Base-by-base conservation (phyloP, 2,797 vertebrate genomes). In the Onychomys leucogaster region DNA sequence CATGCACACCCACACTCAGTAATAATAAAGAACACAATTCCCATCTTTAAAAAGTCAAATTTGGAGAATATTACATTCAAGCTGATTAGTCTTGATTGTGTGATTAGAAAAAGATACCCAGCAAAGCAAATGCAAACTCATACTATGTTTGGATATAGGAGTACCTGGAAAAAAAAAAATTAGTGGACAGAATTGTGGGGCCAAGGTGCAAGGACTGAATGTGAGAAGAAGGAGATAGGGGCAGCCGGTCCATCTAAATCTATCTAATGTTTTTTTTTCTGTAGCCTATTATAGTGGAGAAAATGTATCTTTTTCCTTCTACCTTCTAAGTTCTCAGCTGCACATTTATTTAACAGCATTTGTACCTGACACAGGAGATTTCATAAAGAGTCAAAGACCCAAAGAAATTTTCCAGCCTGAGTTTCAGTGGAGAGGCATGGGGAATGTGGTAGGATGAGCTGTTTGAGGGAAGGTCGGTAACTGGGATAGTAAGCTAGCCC, bases 111-210 rank as follows among this genome's bases (percentile, higher is more conserved):
- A 59, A 67, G 27, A 29, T 52, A 89, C 67, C 41, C 34, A 90
- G 52, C 82, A 78, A 90, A 90, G 57, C 65, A 94, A 96, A 69
- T 17, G 41, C 89, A 80, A 43, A 63, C 52, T 81, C 55, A 75
- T 88, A 59, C 37, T 91, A n/a, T 85, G 43, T 89, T 81, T 69
- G 27, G 34, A 81, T 13, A 77, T 73, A 89, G 81, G 93, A 92
- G 13, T 9, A 77, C 5, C 37, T 82, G 91, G 59, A 91, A 89
- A 71, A 34, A 89, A 43, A 34, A 23, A 34, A 23, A 21, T 93
- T 37, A 57, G 25, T 89, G n/a, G 49, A 2, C 57, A 85, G 25
- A 77, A 94, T 52, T 90, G 8, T 2, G 13, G 83, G 63, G 41
- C 32, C 23, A 41, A 16, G 29, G 43, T 77, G 21, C 43, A 90